Conservation (phyloP, 2,113 vertebrate species). For the Onychostruthus taczanowskii region DNA sequence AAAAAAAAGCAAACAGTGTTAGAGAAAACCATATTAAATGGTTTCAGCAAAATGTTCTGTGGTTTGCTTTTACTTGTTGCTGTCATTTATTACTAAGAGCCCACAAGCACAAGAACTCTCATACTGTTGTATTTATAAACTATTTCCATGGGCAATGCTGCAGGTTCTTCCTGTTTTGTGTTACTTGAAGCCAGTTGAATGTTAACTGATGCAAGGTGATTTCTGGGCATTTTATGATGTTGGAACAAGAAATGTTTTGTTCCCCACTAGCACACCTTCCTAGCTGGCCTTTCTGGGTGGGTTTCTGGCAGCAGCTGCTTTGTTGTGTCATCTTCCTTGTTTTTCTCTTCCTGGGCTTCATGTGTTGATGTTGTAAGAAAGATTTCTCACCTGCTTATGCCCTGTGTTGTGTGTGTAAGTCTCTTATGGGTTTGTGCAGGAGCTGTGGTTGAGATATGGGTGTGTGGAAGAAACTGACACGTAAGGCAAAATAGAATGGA, state of each 20-base stretch:
- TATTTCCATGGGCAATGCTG: background rate
- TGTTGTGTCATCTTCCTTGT: background rate
- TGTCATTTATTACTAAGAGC: background rate
- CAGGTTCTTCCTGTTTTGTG: background rate
- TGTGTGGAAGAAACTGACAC: background rate
- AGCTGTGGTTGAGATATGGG: background rate
- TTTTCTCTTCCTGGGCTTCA: background rate
- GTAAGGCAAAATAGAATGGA: background rate
- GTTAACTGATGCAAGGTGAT: background rate
- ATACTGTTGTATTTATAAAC: background rate
- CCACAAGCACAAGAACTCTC: background rate
- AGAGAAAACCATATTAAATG: background rate
- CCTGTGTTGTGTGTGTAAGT: accelerated
- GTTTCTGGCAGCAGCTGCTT: background rate
- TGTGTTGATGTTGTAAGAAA: background rate
- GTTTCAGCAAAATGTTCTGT: background rate
- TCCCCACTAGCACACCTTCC: background rate
- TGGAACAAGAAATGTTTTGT: background rate
- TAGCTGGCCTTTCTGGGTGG: background rate
- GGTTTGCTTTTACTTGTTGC: background rate
- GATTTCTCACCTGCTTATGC: background rate
- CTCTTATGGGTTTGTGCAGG: background rate
- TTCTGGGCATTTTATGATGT: background rate
- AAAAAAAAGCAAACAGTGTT: background rate
- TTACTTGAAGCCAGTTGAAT: background rate